Percentiles rank a stretch among this genome's conserved stretches.
phyloP scores from a whole-genome alignment of 2,797 vertebrate species.

The Crenuchus spilurus region DNA sequence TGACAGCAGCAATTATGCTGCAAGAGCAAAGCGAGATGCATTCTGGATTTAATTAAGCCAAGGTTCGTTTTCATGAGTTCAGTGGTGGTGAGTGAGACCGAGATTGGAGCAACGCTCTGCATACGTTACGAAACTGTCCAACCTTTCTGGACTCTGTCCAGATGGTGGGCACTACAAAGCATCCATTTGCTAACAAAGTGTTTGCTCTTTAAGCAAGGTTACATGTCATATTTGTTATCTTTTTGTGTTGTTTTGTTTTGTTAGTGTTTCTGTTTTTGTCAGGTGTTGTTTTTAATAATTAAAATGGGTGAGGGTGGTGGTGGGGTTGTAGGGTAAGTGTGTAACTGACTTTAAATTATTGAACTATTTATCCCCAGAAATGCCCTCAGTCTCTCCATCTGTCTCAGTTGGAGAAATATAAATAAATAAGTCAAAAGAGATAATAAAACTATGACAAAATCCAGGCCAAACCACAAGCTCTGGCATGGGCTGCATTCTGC shows the following conservation, averaged over 20 bases:
- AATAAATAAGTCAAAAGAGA: slow-evolving; percentile 57
- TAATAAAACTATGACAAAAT: slow-evolving; percentile 49
- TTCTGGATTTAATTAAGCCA: slow-evolving; percentile 47
- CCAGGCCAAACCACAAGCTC: slow-evolving; percentile 63
- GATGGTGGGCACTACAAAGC: slow-evolving; percentile 59
- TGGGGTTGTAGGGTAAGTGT: slow-evolving; percentile 45
- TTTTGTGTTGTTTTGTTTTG: slow-evolving; percentile 64
- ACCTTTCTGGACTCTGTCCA: slow-evolving; percentile 59
- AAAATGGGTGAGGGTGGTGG: slow-evolving; percentile 60
- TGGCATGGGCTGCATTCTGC: slow-evolving; percentile 55
- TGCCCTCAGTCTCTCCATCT: slow-evolving; percentile 61
- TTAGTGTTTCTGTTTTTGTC: slow-evolving; percentile 56
- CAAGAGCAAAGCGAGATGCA: slow-evolving; percentile 10
- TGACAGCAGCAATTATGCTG: slow-evolving; percentile 25
- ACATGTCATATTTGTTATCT: slow-evolving; percentile 46
- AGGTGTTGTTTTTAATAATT: slow-evolving; percentile 74
- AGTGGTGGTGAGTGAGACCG: neutral
- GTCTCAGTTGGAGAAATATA: slow-evolving; percentile 54
- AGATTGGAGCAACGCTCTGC: slow-evolving; percentile 35
- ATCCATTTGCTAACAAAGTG: slow-evolving; percentile 58
- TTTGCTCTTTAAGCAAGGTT: slow-evolving; percentile 51
- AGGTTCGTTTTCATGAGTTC: neutral
- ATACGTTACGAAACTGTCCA: slow-evolving; percentile 55
- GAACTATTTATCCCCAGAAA: slow-evolving; percentile 66
- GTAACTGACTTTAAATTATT: slow-evolving; percentile 73